A percentile compares a stretch with the other conserved stretches of the same genome.
Evolutionary conservation across 2,113 vertebrate species (phyloP).

Genomic region (Ochotona princeps): DNA sequence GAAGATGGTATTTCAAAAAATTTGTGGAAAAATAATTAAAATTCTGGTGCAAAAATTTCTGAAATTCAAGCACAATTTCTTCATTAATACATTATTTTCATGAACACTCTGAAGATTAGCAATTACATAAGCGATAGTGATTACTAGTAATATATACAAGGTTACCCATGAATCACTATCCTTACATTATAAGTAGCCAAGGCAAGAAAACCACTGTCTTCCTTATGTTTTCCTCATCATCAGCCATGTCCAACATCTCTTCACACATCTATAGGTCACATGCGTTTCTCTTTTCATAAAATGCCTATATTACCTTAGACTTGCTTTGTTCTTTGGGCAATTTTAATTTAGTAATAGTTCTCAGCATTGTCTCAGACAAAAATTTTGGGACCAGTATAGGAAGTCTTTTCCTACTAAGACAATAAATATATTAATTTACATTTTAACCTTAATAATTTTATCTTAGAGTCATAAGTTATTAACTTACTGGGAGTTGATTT

Average conservation of each 20-base stretch:
- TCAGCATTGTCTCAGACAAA: neutral
- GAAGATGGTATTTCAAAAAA: too few species aligned
- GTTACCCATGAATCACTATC: neutral
- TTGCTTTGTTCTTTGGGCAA: neutral
- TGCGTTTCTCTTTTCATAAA: neutral
- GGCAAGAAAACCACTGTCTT: neutral
- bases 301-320: neutral
- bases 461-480: neutral
- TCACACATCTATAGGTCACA: neutral
- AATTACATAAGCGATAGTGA: too few species aligned
- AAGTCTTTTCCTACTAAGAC: conserved; percentile 14
- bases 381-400: neutral
- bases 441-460: conserved; percentile 6
- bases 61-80: too few species aligned
- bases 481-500: neutral
- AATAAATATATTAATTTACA: neutral
- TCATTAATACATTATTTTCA: too few species aligned
- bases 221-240: neutral
- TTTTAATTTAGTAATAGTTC: neutral
- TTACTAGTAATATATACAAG: neutral
- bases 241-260: neutral
- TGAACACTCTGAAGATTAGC: too few species aligned
- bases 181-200: neutral
- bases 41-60: too few species aligned
- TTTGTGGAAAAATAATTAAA: too few species aligned